These are phyloP conservation scores for Palythoa grandis DNA, from an alignment of 92 coral and sea anemone genomes.

Conservation along the genomic window DNA sequence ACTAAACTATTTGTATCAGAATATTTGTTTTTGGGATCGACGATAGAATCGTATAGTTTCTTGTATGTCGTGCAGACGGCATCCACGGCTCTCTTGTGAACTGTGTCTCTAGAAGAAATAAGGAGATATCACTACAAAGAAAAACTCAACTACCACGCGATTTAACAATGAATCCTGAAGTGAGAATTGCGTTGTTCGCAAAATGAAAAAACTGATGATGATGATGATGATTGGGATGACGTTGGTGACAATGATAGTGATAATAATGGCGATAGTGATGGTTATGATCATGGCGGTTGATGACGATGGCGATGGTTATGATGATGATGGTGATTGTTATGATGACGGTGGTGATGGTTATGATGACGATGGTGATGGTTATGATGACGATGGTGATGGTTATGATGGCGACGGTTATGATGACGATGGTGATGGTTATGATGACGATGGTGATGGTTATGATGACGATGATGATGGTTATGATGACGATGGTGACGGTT, in stretches of 20 bases:
- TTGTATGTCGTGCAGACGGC: constrained; percentile 92
- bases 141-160: neutral
- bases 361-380: neutral
- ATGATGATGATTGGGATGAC: neutral
- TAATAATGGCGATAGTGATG: neutral
- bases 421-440: too few relatives aligned
- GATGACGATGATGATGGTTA: too few relatives aligned
- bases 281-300: neutral
- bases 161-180: neutral
- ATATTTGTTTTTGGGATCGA: constrained; percentile 83
- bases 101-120: constrained; percentile 79
- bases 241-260: neutral
- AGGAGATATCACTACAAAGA: neutral
- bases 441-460: too few relatives aligned
- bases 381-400: neutral
- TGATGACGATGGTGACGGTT: too few relatives aligned
- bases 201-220: neutral
- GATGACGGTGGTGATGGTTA: neutral
- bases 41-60: constrained; percentile 74
- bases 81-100: constrained; percentile 95
- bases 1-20: constrained; percentile 80
- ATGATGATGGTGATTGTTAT: neutral
- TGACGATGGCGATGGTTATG: neutral
- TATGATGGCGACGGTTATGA: neutral
- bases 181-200: neutral